Conservation (phyloP, 2,888 invertebrate genomes). For the Acrocera orbiculus region DNA sequence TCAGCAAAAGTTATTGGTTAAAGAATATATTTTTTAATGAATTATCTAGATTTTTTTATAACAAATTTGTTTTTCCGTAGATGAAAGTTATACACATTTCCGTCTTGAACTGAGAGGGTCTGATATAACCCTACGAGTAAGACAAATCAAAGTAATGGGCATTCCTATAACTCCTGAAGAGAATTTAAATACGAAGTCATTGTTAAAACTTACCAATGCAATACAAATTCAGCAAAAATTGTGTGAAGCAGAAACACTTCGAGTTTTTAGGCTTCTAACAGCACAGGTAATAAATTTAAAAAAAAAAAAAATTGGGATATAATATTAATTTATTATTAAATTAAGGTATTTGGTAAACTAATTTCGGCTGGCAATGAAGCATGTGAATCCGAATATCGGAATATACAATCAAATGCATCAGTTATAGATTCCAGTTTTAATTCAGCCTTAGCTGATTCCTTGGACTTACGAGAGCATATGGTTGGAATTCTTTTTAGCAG, state of each 20-base stretch:
- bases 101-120: slow-evolving; percentile 80
- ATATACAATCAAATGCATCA: slow-evolving; percentile 28
- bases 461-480: slow-evolving; percentile 84
- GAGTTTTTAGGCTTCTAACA: slow-evolving; percentile 82
- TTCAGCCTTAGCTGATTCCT: slow-evolving; percentile 32
- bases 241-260: slow-evolving; percentile 78
- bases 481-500: slow-evolving; percentile 90
- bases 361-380: slow-evolving; percentile 34
- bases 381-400: too few relatives aligned
- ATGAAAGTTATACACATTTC: slow-evolving; percentile 41
- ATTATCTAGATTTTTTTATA: neutral
- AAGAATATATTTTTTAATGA: slow-evolving; percentile 7
- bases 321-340: slow-evolving; percentile 9
- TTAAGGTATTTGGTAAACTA: slow-evolving; percentile 81
- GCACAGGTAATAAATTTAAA: slow-evolving; percentile 44
- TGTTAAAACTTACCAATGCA: slow-evolving; percentile 24
- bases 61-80: slow-evolving; percentile 13
- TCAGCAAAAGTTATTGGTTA: slow-evolving; percentile 62
- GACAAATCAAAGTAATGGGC: slow-evolving; percentile 60
- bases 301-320: neutral
- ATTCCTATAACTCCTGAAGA: slow-evolving; percentile 28
- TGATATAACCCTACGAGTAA: slow-evolving; percentile 72
- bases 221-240: slow-evolving; percentile 58
- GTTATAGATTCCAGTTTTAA: slow-evolving; percentile 23
- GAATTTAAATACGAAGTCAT: slow-evolving; percentile 16